Conservation (phyloP, 2,888 invertebrate species). For the Melikaiella ostensackeni region DNA sequence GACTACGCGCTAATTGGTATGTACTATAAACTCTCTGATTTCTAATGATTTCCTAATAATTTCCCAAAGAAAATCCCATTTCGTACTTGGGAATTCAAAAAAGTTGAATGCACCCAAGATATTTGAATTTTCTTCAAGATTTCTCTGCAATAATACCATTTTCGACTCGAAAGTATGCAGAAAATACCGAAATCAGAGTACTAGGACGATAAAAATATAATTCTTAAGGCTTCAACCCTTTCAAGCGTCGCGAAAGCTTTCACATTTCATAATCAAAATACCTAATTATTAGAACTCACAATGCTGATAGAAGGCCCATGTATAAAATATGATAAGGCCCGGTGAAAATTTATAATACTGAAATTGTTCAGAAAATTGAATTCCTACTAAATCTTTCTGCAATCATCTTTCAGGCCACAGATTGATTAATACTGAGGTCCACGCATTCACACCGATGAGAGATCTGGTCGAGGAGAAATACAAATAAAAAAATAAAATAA, state of each 20-base stretch:
- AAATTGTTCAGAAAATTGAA: constrained; percentile 21
- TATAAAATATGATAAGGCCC: background rate
- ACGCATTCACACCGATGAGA: constrained; percentile 43
- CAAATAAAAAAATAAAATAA: background rate
- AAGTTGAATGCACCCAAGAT: background rate
- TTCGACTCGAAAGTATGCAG: background rate
- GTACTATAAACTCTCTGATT: constrained; percentile 14
- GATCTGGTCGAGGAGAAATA: constrained; percentile 46
- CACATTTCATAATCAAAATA: background rate
- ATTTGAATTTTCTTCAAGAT: background rate
- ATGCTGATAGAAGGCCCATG: constrained; percentile 1
- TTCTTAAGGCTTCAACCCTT: background rate
- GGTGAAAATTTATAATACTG: constrained; percentile 19
- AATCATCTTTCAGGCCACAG: background rate
- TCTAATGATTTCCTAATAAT: constrained; percentile 10
- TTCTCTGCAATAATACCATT: background rate
- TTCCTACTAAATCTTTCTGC: background rate
- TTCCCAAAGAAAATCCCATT: background rate
- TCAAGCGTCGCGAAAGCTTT: background rate
- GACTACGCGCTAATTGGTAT: constrained; percentile 59
- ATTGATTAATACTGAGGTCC: constrained; percentile 3
- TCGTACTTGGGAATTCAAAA: background rate
- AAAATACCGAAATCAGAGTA: background rate
- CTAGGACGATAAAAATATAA: background rate
- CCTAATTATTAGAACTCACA: background rate